phyloP scores from a whole-genome alignment of 2,113 vertebrate species.

The Chaetodon trifascialis region DNA sequence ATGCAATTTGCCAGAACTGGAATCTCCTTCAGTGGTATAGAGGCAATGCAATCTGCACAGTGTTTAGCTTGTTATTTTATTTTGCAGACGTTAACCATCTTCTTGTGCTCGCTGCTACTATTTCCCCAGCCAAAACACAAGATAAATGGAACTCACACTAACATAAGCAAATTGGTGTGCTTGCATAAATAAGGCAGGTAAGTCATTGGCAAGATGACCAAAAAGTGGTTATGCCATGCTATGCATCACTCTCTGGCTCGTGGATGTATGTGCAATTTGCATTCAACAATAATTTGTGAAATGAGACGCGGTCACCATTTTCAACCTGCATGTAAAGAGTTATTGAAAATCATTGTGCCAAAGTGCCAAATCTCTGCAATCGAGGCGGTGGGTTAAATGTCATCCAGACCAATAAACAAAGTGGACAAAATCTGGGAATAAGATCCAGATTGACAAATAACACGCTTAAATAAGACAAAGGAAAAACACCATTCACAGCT shows the following conservation, averaged over 20 bases:
- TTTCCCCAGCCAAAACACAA: not conserved
- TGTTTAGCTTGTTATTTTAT: not conserved
- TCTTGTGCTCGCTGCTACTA: not conserved
- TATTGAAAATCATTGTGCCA: not conserved
- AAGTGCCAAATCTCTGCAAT: not conserved
- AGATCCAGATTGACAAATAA: not conserved
- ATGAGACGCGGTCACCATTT: too few relatives aligned
- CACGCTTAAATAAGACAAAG: not conserved
- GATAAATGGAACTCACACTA: not conserved
- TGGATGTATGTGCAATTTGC: not conserved
- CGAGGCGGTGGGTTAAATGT: not conserved
- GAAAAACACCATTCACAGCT: not conserved
- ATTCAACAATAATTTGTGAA: too few relatives aligned
- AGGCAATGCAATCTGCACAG: not conserved
- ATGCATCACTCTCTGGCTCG: not conserved
- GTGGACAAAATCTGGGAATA: not conserved
- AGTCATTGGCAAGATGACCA: not conserved
- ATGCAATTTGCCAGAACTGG: not conserved
- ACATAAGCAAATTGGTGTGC: not conserved
- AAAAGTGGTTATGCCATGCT: not conserved
- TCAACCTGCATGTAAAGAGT: too few relatives aligned
- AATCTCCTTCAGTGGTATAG: not conserved
- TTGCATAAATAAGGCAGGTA: not conserved
- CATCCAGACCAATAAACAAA: not conserved
- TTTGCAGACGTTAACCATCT: not conserved